Evolutionary conservation across 2,888 invertebrate species (phyloP).

Genomic region (Ophion costatus): DNA sequence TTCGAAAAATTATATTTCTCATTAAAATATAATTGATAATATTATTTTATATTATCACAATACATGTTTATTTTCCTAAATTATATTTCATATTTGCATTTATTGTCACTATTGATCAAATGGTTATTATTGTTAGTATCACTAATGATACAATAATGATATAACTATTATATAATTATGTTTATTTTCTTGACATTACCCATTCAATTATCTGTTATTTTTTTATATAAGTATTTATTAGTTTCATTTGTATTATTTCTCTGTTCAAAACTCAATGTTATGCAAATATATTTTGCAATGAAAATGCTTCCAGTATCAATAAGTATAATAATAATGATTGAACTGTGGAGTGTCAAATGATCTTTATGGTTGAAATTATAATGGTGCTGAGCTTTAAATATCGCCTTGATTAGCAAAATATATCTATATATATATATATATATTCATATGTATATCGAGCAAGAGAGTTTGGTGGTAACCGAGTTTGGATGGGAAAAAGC

Average conservation of each 20-base stretch:
- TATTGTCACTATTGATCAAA: not conserved
- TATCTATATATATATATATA: not conserved
- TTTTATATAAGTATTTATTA: not conserved
- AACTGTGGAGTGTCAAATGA: too few relatives aligned
- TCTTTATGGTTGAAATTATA: too few relatives aligned
- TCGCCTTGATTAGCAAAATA: too few relatives aligned
- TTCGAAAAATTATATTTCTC: too few relatives aligned
- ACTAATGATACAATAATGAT: not conserved
- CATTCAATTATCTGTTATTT: too few relatives aligned
- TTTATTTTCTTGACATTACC: too few relatives aligned
- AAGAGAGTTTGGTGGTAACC: not conserved
- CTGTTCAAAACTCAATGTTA: not conserved
- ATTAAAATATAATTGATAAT: not conserved
- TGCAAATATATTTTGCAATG: too few relatives aligned
- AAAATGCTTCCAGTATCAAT: not conserved
- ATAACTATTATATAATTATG: not conserved
- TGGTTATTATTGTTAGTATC: not conserved
- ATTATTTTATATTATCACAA: too few relatives aligned
- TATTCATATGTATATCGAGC: not conserved
- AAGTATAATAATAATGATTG: not conserved
- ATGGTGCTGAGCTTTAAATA: too few relatives aligned
- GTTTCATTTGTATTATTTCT: not conserved
- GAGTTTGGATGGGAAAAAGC: not conserved
- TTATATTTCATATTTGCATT: too few relatives aligned
- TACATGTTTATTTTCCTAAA: too few relatives aligned